phyloP scores from a whole-genome alignment of 2,888 invertebrate genomes.

The Vanessa cardui region DNA sequence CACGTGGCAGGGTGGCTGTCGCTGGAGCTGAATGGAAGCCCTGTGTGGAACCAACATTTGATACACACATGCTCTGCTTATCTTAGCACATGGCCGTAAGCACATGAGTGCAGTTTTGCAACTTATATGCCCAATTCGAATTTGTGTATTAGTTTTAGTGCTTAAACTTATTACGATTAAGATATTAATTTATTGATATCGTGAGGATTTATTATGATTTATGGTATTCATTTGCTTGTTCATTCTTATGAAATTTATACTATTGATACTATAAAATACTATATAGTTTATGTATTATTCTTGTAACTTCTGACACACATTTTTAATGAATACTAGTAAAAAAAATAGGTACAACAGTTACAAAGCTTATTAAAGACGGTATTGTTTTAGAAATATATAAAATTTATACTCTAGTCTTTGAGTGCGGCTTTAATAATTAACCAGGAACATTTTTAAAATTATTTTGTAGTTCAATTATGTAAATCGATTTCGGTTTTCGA shows the following conservation, averaged over 20 bases:
- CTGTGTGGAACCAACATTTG: constrained; percentile 67
- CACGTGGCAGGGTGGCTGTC: constrained; percentile 61
- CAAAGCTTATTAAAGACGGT: too few species aligned
- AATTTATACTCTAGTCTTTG: too few species aligned
- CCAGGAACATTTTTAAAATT: too few species aligned
- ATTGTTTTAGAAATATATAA: too few species aligned
- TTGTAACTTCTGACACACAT: background rate
- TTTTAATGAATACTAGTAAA: too few species aligned
- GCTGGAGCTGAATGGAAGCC: constrained; percentile 64
- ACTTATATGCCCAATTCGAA: constrained; percentile 22
- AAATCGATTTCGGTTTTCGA: too few species aligned
- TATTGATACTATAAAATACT: too few species aligned
- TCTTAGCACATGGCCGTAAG: constrained; percentile 43
- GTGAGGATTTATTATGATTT: background rate
- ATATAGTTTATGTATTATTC: too few species aligned
- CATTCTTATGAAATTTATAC: background rate
- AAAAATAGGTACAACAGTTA: too few species aligned
- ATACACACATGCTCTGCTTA: constrained; percentile 54
- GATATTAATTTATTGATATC: background rate
- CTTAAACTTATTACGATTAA: background rate
- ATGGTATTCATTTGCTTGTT: background rate
- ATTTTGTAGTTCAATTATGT: too few species aligned
- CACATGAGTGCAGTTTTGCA: constrained; percentile 38
- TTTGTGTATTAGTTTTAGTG: constrained; percentile 9
- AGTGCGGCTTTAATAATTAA: too few species aligned